A percentile compares a stretch with the other conserved stretches of the same genome.
These are phyloP conservation scores for Nothobranchius furzeri DNA, from an alignment of 2,113 vertebrate species.

Conservation along the genomic window DNA sequence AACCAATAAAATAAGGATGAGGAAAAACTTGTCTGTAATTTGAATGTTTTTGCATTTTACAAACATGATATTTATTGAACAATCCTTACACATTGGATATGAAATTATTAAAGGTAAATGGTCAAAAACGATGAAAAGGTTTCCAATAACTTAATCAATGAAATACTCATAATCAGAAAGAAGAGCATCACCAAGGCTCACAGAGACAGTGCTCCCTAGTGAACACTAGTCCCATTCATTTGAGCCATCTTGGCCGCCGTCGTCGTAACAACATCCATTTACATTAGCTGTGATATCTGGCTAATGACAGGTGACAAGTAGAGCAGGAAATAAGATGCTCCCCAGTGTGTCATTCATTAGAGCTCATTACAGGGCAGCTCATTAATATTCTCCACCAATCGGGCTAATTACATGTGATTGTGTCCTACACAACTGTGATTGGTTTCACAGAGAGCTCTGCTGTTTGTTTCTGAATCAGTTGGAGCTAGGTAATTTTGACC, in stretches of 20 bases:
- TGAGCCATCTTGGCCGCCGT: conserved; percentile 24
- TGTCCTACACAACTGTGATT: conserved; percentile 55
- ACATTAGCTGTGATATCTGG: conserved; percentile 40
- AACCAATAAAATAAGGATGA: too few relatives aligned
- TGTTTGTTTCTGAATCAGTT: conserved; percentile 54
- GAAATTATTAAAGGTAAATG: too few relatives aligned
- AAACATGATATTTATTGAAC: too few relatives aligned
- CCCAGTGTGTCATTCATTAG: conserved; percentile 54
- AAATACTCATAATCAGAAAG: too few relatives aligned
- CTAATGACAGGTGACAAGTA: conserved; percentile 64
- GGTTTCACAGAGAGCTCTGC: conserved; percentile 40
- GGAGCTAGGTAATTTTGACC: conserved; percentile 40
- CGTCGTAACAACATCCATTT: conserved; percentile 36
- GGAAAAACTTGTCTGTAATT: too few relatives aligned
- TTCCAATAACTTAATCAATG: too few relatives aligned
- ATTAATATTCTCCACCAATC: conserved; percentile 75
- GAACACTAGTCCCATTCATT: conserved; percentile 23
- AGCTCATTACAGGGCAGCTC: conserved; percentile 63
- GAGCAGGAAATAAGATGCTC: conserved; percentile 64
- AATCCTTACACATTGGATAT: too few relatives aligned
- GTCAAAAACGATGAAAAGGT: too few relatives aligned
- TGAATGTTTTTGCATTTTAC: too few relatives aligned
- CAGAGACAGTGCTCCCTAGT: too few relatives aligned
- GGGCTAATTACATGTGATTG: conserved; percentile 63
- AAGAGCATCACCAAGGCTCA: neutral